Evolutionary conservation across 1,140 invertebrate species (phyloP).

Genomic region (Dolichoris vasculosae): DNA sequence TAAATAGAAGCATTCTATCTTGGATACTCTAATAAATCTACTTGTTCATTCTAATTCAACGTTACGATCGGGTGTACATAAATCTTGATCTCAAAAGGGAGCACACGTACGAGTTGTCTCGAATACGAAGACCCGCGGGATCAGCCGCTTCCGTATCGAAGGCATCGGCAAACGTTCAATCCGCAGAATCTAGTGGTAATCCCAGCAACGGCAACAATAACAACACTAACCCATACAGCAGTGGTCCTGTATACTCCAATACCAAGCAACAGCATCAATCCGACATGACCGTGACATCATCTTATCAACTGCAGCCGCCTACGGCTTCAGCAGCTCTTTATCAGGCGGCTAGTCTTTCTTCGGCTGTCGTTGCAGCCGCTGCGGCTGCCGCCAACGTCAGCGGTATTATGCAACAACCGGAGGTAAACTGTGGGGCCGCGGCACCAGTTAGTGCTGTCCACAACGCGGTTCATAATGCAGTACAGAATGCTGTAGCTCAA

Average conservation of each 20-base stretch:
- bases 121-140: constrained; percentile 78
- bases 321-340: constrained; percentile 55
- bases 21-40: too few species aligned
- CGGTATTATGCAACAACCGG: constrained; percentile 46
- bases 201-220: constrained; percentile 16
- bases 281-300: not conserved
- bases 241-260: not conserved
- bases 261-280: not conserved
- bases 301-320: constrained; percentile 64
- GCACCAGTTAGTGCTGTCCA: not conserved
- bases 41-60: not conserved
- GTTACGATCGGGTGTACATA: not conserved
- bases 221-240: not conserved
- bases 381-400: constrained; percentile 12
- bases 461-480: not conserved
- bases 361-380: constrained; percentile 57
- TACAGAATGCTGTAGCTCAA: constrained; percentile 59
- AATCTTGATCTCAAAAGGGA: constrained; percentile 70
- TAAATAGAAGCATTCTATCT: not conserved
- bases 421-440: constrained; percentile 57
- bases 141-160: constrained; percentile 53
- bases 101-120: constrained; percentile 88
- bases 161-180: not conserved
- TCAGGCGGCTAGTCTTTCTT: constrained; percentile 52
- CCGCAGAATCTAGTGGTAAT: constrained; percentile 28